Percentiles rank a stretch among this genome's conserved stretches.
Conservation (phyloP, 2,888 invertebrate species). For the Polydrusus cervinus region DNA sequence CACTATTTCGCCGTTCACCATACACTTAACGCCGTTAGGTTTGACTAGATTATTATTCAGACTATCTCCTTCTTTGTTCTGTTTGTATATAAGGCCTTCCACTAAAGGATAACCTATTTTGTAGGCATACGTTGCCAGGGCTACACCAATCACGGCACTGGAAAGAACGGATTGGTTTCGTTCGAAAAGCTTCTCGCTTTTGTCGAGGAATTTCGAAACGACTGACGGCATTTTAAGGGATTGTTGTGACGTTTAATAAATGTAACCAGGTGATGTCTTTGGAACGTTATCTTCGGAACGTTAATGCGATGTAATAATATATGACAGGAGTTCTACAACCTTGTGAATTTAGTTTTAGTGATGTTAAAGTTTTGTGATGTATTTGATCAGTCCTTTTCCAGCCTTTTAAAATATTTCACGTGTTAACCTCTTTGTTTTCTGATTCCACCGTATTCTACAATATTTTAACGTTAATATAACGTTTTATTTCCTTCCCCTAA, state of each 20-base stretch:
- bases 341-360: too few relatives aligned
- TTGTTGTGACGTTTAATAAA: constrained; percentile 32
- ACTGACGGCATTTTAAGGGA: constrained; percentile 74
- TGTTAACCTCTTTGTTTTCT: too few relatives aligned
- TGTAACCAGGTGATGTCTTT: not conserved
- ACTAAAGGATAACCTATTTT: constrained; percentile 79
- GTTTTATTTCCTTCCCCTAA: not conserved
- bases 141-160: constrained; percentile 76
- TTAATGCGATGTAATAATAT: not conserved
- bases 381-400: too few relatives aligned
- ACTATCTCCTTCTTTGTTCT: constrained; percentile 66
- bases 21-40: constrained; percentile 15
- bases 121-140: constrained; percentile 74
- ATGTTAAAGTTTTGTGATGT: too few relatives aligned
- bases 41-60: constrained; percentile 68
- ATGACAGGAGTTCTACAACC: too few relatives aligned
- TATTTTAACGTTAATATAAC: not conserved
- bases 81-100: constrained; percentile 69
- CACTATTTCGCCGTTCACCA: not conserved
- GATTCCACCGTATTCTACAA: too few relatives aligned
- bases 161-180: constrained; percentile 76
- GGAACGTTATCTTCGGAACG: not conserved
- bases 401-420: too few relatives aligned
- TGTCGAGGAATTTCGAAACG: constrained; percentile 79
- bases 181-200: constrained; percentile 74